Evolutionary conservation across 1,140 invertebrate species (phyloP), one percentile per base, ranked within the genome.

Genomic region (Drosophila elegans): DNA sequence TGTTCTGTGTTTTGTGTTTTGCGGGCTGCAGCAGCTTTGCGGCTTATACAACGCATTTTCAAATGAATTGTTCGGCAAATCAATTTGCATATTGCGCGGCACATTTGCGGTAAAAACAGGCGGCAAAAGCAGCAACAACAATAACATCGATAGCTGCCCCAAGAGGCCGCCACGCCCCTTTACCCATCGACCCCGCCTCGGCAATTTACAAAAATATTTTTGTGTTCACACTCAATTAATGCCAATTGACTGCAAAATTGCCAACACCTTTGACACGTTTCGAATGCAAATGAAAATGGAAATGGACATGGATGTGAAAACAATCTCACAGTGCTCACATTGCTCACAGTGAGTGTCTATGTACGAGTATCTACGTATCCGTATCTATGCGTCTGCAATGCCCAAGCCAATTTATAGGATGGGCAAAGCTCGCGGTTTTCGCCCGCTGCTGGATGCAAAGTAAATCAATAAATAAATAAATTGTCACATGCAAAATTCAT

Each of bases 391-490:
- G 6, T 52, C 12, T 64, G 49, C n/a, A 46, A 46, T 57, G 54
- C 34, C 55, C 63, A 25, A 49, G 36, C n/a, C 67, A 48, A 36
- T 69, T 54, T 32, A 39, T 32, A 38, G 49, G 25, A 32, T 29
- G n/a, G 51, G 36, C 49, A 69, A 10, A 63, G 16, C 42, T 72
- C 41, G 60, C 45, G 39, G 64, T 36, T 71, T 53, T 27, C 34
- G 21, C 25, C 12, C 36, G 53, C 44, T 27, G 73, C 49, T 48
- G 59, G 25, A 71, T 66, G 68, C 56, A 61, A 79, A 85, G 83
- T 88, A 88, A 86, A 88, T 86, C 83, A 88, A 88, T 89, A 80
- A 88, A 88, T 88, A 84, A 83, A 88, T 88, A 90, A 90, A 88
- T 89, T 88, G 84, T 48, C 76, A 34, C 85, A 88, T 89, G 80